Conservation (phyloP, 1,140 invertebrate species). For the Trichomalopsis sarcophagae region DNA sequence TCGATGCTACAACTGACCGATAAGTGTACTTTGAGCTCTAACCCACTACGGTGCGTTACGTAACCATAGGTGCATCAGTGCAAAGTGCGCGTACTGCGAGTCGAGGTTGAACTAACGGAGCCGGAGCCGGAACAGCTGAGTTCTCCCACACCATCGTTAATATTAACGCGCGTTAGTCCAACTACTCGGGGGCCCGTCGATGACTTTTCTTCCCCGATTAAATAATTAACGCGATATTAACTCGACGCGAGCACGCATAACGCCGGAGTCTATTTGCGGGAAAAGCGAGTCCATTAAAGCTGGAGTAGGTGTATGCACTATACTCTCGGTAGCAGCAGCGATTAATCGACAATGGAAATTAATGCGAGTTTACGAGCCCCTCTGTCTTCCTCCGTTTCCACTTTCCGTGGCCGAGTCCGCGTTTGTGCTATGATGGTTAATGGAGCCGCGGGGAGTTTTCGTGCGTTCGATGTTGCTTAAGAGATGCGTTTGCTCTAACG, state of each 20-base stretch:
- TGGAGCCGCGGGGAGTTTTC: too few species aligned
- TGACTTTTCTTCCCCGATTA: not conserved
- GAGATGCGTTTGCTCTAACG: too few species aligned
- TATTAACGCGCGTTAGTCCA: slow-evolving; percentile 1
- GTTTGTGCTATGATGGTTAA: too few species aligned
- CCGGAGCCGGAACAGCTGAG: not conserved
- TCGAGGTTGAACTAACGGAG: not conserved
- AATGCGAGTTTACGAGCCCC: not conserved
- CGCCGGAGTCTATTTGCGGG: not conserved
- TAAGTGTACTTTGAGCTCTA: too few species aligned
- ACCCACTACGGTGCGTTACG: not conserved
- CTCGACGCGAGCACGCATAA: not conserved
- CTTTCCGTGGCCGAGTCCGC: not conserved
- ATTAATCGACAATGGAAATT: slow-evolving; percentile 36
- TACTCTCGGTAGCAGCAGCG: not conserved
- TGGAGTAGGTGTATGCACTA: not conserved
- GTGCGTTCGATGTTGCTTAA: too few species aligned
- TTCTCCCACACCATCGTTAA: slow-evolving; percentile 9
- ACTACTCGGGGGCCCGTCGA: not conserved
- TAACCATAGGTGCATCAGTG: not conserved
- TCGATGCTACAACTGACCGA: not conserved
- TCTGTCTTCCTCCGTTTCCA: not conserved
- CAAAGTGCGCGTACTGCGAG: not conserved
- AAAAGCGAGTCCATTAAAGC: not conserved
- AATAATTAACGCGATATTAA: slow-evolving; percentile 13